Conservation (phyloP, 2,113 vertebrate genomes). For the Gymnocephalus cernua region DNA sequence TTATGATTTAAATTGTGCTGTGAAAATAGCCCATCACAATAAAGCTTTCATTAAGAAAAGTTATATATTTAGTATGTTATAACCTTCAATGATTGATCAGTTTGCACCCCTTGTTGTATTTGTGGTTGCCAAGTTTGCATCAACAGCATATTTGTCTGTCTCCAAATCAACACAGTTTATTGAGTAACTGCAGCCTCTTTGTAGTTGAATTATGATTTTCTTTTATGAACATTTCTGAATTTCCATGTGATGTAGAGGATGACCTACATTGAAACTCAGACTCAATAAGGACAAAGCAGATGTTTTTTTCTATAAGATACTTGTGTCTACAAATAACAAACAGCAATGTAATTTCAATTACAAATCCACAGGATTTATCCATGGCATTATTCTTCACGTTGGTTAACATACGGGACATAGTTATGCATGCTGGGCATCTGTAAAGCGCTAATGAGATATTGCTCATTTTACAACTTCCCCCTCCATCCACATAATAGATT, state of each 20-base stretch:
- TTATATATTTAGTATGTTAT: slow-evolving; percentile 28
- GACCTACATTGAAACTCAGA: slow-evolving; percentile 14
- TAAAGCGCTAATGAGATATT: slow-evolving; percentile 37
- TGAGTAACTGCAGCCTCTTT: slow-evolving; percentile 19
- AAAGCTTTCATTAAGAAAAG: slow-evolving; percentile 3
- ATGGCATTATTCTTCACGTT: not conserved
- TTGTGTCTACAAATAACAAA: not conserved
- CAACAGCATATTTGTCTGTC: slow-evolving; percentile 52
- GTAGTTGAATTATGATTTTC: not conserved
- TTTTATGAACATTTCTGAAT: not conserved
- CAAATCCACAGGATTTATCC: not conserved
- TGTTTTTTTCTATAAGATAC: not conserved
- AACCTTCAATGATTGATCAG: slow-evolving; percentile 23
- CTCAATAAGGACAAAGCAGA: slow-evolving; percentile 7
- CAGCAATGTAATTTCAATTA: too few species aligned
- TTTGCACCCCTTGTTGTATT: slow-evolving; percentile 40
- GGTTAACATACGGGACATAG: slow-evolving; percentile 18
- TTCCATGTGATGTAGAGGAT: not conserved
- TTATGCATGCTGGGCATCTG: slow-evolving; percentile 23
- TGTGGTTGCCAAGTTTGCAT: slow-evolving; percentile 41
- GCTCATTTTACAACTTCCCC: slow-evolving; percentile 37
- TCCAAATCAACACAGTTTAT: slow-evolving; percentile 32
- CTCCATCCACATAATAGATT: slow-evolving; percentile 11
- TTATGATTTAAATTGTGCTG: not conserved
- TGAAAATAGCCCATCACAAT: slow-evolving; percentile 8